A percentile compares a stretch with the other conserved stretches of the same genome.
Conservation (phyloP, 2,888 invertebrate genomes). For the Hyles lineata region DNA sequence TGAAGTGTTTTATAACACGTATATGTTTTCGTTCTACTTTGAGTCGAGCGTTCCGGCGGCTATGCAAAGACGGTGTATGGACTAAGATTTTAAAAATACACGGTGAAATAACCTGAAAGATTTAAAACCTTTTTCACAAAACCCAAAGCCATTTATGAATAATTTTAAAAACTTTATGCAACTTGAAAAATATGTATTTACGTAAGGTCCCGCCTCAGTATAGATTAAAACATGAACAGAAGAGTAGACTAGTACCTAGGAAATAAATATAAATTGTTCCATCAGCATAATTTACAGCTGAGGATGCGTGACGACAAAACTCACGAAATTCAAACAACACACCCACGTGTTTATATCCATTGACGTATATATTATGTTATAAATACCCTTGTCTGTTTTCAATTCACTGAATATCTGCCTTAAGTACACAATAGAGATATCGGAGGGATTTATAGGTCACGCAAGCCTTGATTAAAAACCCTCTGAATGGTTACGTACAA, state of each 20-base stretch:
- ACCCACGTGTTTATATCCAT: not conserved
- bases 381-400: conserved; percentile 15
- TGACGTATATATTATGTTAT: conserved; percentile 3
- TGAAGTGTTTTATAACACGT: conserved; percentile 12
- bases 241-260: not conserved
- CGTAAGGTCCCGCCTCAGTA: no score
- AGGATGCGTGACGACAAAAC: not conserved
- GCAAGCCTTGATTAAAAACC: conserved; percentile 67
- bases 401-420: conserved; percentile 37
- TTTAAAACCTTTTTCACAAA: not conserved
- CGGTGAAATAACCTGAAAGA: not conserved
- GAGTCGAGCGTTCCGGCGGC: not conserved
- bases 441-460: conserved; percentile 67
- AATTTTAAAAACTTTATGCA: not conserved
- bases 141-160: not conserved
- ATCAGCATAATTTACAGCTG: not conserved
- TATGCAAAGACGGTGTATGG: not conserved
- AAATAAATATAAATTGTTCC: not conserved
- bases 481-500: conserved; percentile 53
- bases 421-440: conserved; percentile 62
- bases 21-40: conserved; percentile 5
- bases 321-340: not conserved
- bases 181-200: no score
- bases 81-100: conserved; percentile 11
- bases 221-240: not conserved